Evolutionary conservation across 2,113 vertebrate genomes (phyloP).

Genomic region (Columbina picui): DNA sequence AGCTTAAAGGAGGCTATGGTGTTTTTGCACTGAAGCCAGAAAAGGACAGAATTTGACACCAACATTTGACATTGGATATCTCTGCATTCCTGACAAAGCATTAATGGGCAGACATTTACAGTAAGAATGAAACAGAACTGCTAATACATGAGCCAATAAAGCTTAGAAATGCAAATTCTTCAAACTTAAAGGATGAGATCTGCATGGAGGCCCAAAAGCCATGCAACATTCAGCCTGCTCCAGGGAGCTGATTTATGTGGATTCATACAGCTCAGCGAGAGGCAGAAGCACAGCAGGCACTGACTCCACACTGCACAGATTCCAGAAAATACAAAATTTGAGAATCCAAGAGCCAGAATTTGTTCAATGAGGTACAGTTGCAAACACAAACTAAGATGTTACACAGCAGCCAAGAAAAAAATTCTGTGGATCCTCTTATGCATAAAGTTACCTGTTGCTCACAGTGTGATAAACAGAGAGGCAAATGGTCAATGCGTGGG

Average conservation of each 20-base stretch:
- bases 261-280: neutral
- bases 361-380: neutral
- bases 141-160: neutral
- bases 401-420: neutral
- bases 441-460: neutral
- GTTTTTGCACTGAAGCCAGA: neutral
- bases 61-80: neutral
- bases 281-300: neutral
- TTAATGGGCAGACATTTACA: neutral
- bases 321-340: neutral
- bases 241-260: neutral
- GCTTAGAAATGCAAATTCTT: neutral
- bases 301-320: neutral
- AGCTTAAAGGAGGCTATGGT: neutral
- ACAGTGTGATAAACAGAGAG: neutral
- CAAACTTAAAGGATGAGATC: neutral
- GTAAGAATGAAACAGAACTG: neutral
- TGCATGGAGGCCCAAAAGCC: neutral
- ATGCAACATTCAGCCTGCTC: neutral
- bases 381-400: neutral
- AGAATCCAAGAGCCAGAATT: neutral
- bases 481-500: rapidly evolving
- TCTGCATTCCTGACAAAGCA: neutral
- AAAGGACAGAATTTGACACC: neutral
- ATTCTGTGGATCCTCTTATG: neutral